Evolutionary conservation across 2,888 invertebrate genomes (phyloP).

Genomic region (Lasius fuliginosus): DNA sequence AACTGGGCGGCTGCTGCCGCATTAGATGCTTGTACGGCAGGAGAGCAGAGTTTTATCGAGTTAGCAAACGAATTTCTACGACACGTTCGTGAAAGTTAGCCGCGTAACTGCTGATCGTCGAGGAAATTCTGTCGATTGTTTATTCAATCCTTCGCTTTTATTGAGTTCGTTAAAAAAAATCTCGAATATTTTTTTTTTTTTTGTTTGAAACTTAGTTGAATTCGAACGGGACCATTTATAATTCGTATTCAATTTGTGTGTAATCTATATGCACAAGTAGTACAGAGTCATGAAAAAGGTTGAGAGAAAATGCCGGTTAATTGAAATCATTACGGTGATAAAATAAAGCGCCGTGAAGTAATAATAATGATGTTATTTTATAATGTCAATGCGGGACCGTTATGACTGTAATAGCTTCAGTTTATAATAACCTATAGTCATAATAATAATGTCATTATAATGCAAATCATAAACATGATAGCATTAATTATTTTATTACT

Average conservation of each 20-base stretch:
- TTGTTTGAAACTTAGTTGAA: neutral
- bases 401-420: neutral
- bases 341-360: constrained; percentile 25
- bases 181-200: neutral
- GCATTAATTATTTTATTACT: constrained; percentile 23
- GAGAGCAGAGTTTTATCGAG: constrained; percentile 69
- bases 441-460: constrained; percentile 36
- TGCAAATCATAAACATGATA: constrained; percentile 33
- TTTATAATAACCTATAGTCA: constrained; percentile 11
- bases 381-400: neutral
- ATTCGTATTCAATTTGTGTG: neutral
- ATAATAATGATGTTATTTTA: constrained; percentile 6
- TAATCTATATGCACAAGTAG: neutral
- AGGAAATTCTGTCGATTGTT: constrained; percentile 64
- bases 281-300: neutral
- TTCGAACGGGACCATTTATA: neutral
- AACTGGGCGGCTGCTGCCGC: constrained; percentile 44
- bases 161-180: constrained; percentile 7
- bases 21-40: constrained; percentile 53
- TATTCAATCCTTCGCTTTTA: constrained; percentile 42
- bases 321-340: constrained; percentile 12
- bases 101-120: constrained; percentile 59
- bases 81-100: constrained; percentile 64
- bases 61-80: constrained; percentile 67
- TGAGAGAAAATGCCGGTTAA: constrained; percentile 23